These are phyloP conservation scores for Nothocercus nigrocapillus DNA, from an alignment of 2,113 vertebrate species.

Conservation along the genomic window DNA sequence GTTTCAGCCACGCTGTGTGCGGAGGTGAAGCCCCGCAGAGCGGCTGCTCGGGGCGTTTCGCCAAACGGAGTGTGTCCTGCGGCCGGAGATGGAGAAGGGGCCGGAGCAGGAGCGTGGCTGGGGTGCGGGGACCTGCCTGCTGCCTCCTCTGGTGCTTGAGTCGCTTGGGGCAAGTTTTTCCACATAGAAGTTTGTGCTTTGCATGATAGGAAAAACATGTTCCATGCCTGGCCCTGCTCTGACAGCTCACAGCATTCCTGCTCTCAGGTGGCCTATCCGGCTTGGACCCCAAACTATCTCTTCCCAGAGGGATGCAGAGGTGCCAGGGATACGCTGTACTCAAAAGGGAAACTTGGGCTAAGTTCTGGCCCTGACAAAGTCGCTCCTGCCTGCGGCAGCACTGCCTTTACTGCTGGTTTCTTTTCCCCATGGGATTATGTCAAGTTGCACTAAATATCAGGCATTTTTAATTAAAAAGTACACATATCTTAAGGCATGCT, in stretches of 20 bases:
- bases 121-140: not conserved
- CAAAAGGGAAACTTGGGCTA: not conserved
- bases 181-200: not conserved
- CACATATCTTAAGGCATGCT: not conserved
- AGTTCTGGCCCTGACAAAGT: not conserved
- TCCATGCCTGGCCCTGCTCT: not conserved
- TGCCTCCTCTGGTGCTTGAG: not conserved
- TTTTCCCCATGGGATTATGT: not conserved
- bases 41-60: accelerated
- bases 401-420: not conserved
- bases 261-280: accelerated
- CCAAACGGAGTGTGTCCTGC: not conserved
- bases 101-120: accelerated
- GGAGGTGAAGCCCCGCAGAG: not conserved
- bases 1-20: accelerated
- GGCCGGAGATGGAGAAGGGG: accelerated
- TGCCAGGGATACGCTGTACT: accelerated
- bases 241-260: not conserved
- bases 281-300: not conserved
- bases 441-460: not conserved
- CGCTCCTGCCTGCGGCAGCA: not conserved
- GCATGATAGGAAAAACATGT: not conserved
- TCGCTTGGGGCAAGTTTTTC: accelerated
- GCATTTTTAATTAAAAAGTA: not conserved
- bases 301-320: not conserved